phyloP scores from a whole-genome alignment of 2,113 vertebrate genomes.

The Erythrocebus patas region DNA sequence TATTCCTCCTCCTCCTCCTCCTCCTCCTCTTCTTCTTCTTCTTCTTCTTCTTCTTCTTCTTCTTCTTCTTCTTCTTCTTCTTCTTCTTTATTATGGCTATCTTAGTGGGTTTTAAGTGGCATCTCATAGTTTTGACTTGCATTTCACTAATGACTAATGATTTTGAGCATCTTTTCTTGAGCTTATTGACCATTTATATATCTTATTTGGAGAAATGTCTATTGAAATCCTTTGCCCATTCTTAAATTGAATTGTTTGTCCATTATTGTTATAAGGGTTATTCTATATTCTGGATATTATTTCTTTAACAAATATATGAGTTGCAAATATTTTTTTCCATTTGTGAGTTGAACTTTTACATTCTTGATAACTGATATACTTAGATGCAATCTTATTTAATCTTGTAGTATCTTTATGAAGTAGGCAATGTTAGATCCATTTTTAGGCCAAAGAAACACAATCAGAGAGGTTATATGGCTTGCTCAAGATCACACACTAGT shows the following conservation, averaged over 20 bases:
- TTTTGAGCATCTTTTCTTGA: not conserved
- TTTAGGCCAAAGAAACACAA: not conserved
- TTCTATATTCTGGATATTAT: not conserved
- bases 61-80: too few relatives aligned
- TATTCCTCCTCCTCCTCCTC: too few relatives aligned
- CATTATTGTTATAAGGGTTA: not conserved
- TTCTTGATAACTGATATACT: not conserved
- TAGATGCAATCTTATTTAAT: not conserved
- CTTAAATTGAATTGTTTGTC: not conserved
- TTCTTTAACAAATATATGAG: not conserved
- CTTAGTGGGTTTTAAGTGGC: not conserved
- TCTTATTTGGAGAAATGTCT: not conserved
- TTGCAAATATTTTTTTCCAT: not conserved
- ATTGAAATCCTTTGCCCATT: not conserved
- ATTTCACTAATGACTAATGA: not conserved
- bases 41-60: too few relatives aligned
- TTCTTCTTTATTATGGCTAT: not conserved
- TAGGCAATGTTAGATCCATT: not conserved
- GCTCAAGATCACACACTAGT: not conserved
- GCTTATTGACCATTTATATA: not conserved
- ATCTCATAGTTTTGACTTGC: not conserved
- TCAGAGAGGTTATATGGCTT: not conserved
- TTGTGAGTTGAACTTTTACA: not conserved
- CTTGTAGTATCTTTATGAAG: not conserved
- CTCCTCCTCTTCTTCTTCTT: too few relatives aligned